These are phyloP conservation scores for Porites divaricata DNA, from an alignment of 92 coral and sea anemone genomes.

Conservation along the genomic window DNA sequence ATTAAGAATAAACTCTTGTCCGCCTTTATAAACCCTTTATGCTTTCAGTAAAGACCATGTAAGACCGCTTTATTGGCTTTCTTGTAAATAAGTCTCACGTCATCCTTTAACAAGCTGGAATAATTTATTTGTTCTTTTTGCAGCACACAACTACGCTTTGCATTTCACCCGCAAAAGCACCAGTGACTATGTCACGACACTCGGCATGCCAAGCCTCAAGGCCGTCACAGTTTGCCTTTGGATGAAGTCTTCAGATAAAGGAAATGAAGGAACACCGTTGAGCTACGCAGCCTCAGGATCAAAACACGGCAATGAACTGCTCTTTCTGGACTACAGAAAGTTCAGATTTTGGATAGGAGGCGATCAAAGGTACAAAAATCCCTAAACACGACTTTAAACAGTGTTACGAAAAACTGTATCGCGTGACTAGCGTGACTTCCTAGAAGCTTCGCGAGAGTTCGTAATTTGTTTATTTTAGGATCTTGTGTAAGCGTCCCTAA, in stretches of 20 bases:
- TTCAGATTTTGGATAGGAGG: not conserved
- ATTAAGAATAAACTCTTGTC: no score
- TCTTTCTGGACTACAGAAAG: not conserved
- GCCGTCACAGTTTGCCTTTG: conserved; percentile 29
- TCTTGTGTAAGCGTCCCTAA: no score
- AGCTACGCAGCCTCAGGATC: not conserved
- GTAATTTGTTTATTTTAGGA: no score
- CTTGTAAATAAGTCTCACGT: no score
- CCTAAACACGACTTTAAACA: not conserved
- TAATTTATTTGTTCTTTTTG: not conserved
- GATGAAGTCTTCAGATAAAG: conserved; percentile 18
- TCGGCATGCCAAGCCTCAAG: conserved; percentile 30
- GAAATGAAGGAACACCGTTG: no score
- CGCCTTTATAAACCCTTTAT: no score
- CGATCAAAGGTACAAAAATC: not conserved
- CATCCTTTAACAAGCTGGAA: no score
- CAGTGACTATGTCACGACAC: conserved; percentile 34
- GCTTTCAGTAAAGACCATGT: no score
- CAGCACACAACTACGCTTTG: conserved; percentile 13
- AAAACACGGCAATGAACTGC: not conserved
- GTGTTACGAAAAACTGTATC: no score
- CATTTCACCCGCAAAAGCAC: conserved; percentile 28
- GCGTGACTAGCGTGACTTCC: no score
- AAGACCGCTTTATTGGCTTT: no score
- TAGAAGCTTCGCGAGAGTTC: no score